Percentiles rank a stretch among this genome's conserved stretches.
Evolutionary conservation across 2,113 vertebrate species (phyloP).

Genomic region (Pachyramphus minor): DNA sequence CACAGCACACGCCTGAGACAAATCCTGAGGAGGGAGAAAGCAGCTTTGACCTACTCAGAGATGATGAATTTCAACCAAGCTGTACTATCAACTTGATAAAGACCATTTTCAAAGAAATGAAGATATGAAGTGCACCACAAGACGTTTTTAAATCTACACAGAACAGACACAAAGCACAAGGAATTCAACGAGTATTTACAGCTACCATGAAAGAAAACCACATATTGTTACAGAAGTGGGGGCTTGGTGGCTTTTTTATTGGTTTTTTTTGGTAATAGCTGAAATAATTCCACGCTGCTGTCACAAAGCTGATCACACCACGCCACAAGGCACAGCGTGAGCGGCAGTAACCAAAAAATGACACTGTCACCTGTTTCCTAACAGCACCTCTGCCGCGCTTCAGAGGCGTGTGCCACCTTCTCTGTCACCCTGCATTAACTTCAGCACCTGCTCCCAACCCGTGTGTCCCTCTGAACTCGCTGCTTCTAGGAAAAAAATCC

Average conservation of each 20-base stretch:
- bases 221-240: fast-evolving
- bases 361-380: not conserved
- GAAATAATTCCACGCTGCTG: not conserved
- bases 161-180: not conserved
- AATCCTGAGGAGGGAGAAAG: not conserved
- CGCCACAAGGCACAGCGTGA: not conserved
- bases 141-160: not conserved
- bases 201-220: not conserved
- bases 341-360: not conserved
- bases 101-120: not conserved
- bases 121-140: not conserved
- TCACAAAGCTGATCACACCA: not conserved
- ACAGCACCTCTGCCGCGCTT: not conserved
- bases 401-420: not conserved
- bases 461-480: not conserved
- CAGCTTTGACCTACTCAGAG: not conserved
- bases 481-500: no score
- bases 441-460: not conserved
- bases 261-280: not conserved
- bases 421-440: not conserved
- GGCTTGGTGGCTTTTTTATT: not conserved
- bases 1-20: not conserved
- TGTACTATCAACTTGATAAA: not conserved
- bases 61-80: not conserved
- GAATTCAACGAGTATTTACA: not conserved